Percentiles rank a stretch among this genome's conserved stretches.
Evolutionary conservation across 2,888 invertebrate genomes (phyloP).

Genomic region (Beris morrisii): DNA sequence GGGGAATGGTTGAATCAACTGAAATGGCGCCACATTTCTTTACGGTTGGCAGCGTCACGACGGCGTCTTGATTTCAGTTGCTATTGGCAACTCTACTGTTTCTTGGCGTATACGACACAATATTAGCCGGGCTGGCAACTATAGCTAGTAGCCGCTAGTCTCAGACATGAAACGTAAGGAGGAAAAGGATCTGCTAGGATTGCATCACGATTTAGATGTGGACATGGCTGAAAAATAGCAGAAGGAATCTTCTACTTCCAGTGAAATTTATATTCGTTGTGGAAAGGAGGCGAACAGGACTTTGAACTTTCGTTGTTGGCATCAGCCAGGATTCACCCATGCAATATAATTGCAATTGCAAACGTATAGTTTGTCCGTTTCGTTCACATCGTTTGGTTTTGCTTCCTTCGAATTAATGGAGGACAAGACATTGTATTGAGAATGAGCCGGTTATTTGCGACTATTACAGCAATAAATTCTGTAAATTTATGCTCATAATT

Average conservation of each 20-base stretch:
- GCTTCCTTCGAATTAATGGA: too few relatives aligned
- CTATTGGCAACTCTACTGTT: conserved; percentile 35
- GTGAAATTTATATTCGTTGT: not conserved
- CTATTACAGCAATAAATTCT: too few relatives aligned
- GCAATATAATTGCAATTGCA: too few relatives aligned
- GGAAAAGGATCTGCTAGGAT: conserved; percentile 6
- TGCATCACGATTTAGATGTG: conserved; percentile 17
- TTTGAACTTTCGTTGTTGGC: conserved; percentile 8
- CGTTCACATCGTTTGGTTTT: too few relatives aligned
- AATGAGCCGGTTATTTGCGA: too few relatives aligned
- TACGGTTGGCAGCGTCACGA: conserved; percentile 43
- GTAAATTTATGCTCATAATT: too few relatives aligned
- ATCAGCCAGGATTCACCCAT: too few relatives aligned
- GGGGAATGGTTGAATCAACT: conserved; percentile 19
- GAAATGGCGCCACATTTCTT: conserved; percentile 44
- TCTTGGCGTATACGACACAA: not conserved
- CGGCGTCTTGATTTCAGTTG: conserved; percentile 42
- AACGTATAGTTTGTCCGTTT: too few relatives aligned
- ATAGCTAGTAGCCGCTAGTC: not conserved
- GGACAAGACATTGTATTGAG: too few relatives aligned
- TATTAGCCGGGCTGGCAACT: not conserved
- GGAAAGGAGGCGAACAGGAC: not conserved
- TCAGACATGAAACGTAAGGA: conserved; percentile 19
- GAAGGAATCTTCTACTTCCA: not conserved
- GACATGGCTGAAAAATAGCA: conserved; percentile 4